A percentile compares a stretch with the other conserved stretches of the same genome.
phyloP scores from a whole-genome alignment of 2,797 vertebrate genomes.

The Poecilia wingei region DNA sequence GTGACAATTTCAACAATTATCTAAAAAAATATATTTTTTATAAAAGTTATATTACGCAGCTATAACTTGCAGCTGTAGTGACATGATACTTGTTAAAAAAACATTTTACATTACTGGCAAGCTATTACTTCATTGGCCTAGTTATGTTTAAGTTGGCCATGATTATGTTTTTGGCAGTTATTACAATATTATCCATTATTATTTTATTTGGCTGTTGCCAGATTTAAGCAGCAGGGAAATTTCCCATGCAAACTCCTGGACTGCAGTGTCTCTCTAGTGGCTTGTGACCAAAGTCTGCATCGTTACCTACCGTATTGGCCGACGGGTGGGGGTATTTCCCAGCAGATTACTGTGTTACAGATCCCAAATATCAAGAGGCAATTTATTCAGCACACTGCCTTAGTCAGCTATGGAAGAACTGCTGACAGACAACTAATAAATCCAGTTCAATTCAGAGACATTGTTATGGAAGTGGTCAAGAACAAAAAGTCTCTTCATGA shows the following conservation, averaged over 20 bases:
- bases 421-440: background rate
- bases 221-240: background rate
- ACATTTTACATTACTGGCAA: background rate
- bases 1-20: too few relatives aligned
- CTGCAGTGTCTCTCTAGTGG: background rate
- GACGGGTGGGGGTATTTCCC: background rate
- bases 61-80: background rate
- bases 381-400: background rate
- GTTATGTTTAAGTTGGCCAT: background rate
- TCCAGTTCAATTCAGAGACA: background rate
- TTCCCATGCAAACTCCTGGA: background rate
- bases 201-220: background rate
- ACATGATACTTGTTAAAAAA: background rate
- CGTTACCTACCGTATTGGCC: background rate
- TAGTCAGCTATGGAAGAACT: background rate
- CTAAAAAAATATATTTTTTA: too few relatives aligned
- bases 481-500: background rate
- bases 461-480: background rate
- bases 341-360: background rate
- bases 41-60: too few relatives aligned
- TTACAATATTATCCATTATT: background rate
- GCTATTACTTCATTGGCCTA: background rate
- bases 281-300: background rate
- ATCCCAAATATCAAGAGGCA: background rate
- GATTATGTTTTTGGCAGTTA: background rate